Conservation (phyloP, 2,113 vertebrate genomes). For the Mus pahari region DNA sequence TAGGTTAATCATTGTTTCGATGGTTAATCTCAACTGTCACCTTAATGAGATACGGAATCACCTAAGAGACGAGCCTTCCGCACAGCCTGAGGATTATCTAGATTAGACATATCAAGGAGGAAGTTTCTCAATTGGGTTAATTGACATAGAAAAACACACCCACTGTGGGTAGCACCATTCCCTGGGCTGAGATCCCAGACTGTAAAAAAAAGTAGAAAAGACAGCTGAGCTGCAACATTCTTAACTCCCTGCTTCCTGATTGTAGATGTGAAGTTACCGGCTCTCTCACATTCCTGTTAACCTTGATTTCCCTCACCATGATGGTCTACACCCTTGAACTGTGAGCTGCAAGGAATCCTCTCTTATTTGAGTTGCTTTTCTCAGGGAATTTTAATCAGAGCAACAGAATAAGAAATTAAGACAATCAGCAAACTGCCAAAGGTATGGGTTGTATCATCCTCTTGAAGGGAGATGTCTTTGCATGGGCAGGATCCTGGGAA, state of each 20-base stretch:
- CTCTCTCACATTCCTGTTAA: too few species aligned
- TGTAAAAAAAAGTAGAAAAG: background rate
- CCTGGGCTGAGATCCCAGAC: background rate
- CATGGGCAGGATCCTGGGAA: background rate
- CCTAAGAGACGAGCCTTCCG: too few species aligned
- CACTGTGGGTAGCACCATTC: background rate
- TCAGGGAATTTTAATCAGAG: background rate
- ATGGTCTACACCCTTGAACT: background rate
- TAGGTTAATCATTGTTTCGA: background rate
- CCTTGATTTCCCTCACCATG: background rate
- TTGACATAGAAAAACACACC: background rate
- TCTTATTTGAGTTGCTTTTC: background rate
- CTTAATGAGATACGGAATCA: background rate
- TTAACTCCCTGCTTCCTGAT: background rate
- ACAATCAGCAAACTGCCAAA: background rate
- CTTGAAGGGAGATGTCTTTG: accelerated
- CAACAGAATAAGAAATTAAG: background rate
- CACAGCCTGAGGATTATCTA: background rate
- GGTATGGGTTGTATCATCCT: background rate
- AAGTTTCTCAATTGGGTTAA: background rate
- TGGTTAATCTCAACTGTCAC: background rate
- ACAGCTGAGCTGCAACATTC: background rate
- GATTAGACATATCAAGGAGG: background rate
- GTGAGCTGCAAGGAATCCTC: too few species aligned
- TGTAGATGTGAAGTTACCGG: background rate